phyloP scores from a whole-genome alignment of 2,113 vertebrate species.

The Seriola rivoliana region DNA sequence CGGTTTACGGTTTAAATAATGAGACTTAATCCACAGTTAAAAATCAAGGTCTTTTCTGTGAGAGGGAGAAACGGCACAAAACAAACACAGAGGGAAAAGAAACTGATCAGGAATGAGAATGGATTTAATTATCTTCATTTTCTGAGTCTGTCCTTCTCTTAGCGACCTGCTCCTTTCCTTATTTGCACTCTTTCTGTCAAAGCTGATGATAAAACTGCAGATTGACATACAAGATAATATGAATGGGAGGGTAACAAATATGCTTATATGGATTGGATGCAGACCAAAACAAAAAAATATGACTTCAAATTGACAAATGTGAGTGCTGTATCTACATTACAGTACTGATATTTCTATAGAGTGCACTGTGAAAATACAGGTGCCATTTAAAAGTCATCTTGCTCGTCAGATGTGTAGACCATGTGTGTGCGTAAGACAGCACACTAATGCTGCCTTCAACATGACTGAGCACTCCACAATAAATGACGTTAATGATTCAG shows the following conservation, averaged over 20 bases:
- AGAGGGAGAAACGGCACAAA: slow-evolving; percentile 13
- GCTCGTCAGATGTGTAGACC: slow-evolving; percentile 54
- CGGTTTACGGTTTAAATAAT: background rate
- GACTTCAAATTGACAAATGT: background rate
- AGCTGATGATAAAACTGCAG: background rate
- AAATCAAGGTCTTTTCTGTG: background rate
- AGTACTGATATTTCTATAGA: slow-evolving; percentile 30
- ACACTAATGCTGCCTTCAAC: slow-evolving; percentile 63
- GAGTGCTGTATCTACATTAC: slow-evolving; percentile 1
- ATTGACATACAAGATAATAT: slow-evolving; percentile 5
- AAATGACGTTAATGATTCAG: slow-evolving; percentile 72
- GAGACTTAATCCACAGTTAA: background rate
- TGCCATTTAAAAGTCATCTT: slow-evolving; percentile 63
- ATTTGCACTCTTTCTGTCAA: background rate
- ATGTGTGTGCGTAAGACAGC: slow-evolving; percentile 57
- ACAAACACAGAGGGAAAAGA: slow-evolving; percentile 37
- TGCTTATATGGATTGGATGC: background rate
- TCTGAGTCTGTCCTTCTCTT: background rate
- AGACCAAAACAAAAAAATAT: background rate
- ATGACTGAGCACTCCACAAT: slow-evolving; percentile 58
- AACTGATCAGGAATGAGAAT: slow-evolving; percentile 71
- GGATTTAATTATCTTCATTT: slow-evolving; percentile 9
- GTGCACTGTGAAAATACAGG: slow-evolving; percentile 40
- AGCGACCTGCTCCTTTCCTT: slow-evolving; percentile 10
- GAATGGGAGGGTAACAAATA: background rate